These are phyloP conservation scores for Nasonovia ribisnigri DNA, from an alignment of 2,888 invertebrate species.

Conservation along the genomic window DNA sequence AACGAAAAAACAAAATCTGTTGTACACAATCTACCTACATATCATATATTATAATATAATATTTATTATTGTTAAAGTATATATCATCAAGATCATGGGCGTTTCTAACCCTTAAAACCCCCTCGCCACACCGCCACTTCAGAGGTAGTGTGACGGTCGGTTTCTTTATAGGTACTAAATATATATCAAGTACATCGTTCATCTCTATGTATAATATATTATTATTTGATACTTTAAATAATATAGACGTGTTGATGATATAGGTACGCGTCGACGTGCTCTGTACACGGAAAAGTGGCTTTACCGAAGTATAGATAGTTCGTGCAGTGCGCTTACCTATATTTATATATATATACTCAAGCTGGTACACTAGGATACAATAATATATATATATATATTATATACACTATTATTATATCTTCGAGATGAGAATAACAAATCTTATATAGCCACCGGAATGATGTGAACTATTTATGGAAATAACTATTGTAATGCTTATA, in stretches of 20 bases:
- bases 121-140: not conserved
- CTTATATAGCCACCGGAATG: slow-evolving; percentile 36
- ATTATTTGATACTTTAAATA: not conserved
- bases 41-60: not conserved
- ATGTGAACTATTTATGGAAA: slow-evolving; percentile 37
- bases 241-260: not conserved
- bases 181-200: not conserved
- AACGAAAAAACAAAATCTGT: not conserved
- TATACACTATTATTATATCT: not conserved
- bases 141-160: not conserved
- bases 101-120: not conserved
- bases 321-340: too few species aligned
- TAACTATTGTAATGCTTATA: slow-evolving; percentile 22
- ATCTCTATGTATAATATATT: not conserved
- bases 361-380: not conserved
- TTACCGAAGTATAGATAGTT: not conserved
- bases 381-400: not conserved
- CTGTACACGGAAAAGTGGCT: slow-evolving; percentile 2
- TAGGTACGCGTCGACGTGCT: not conserved
- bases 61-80: not conserved
- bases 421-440: slow-evolving; percentile 41
- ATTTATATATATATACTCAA: not conserved
- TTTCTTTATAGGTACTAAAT: not conserved
- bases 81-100: not conserved
- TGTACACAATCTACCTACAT: too few species aligned